Percentiles rank a stretch among this genome's conserved stretches.
phyloP scores from a whole-genome alignment of 2,113 vertebrate genomes.

The Oreochromis tanganicae region DNA sequence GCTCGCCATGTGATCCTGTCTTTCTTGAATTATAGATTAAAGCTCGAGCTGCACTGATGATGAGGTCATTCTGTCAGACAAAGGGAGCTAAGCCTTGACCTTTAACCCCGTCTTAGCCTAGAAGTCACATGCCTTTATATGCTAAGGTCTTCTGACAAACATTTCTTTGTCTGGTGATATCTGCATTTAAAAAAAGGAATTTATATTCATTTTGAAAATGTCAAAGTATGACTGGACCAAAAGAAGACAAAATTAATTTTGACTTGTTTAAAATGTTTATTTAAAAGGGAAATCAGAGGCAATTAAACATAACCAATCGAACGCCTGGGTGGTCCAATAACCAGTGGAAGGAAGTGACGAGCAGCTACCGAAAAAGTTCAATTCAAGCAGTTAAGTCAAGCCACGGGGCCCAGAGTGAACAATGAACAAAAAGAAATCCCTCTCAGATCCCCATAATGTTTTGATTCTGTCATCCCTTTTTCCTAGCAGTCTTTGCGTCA shows the following conservation, averaged over 20 bases:
- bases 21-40: neutral
- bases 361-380: neutral
- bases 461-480: slow-evolving; percentile 1
- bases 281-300: neutral
- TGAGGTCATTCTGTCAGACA: neutral
- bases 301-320: neutral
- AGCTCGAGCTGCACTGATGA: neutral
- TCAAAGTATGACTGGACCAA: neutral
- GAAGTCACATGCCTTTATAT: slow-evolving; percentile 33
- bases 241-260: neutral
- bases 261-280: neutral
- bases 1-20: neutral
- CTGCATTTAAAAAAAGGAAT: neutral
- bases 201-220: neutral
- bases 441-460: slow-evolving; percentile 24
- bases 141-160: neutral
- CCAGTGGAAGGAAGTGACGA: slow-evolving; percentile 18
- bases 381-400: slow-evolving; percentile 33
- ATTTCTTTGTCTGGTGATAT: neutral
- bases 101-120: neutral
- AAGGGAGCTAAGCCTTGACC: slow-evolving; percentile 7
- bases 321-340: slow-evolving; percentile 38
- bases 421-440: slow-evolving; percentile 40
- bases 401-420: slow-evolving; percentile 25
- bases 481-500: neutral